Conservation (phyloP, 2,888 invertebrate species). For the Clitarchus hookeri region DNA sequence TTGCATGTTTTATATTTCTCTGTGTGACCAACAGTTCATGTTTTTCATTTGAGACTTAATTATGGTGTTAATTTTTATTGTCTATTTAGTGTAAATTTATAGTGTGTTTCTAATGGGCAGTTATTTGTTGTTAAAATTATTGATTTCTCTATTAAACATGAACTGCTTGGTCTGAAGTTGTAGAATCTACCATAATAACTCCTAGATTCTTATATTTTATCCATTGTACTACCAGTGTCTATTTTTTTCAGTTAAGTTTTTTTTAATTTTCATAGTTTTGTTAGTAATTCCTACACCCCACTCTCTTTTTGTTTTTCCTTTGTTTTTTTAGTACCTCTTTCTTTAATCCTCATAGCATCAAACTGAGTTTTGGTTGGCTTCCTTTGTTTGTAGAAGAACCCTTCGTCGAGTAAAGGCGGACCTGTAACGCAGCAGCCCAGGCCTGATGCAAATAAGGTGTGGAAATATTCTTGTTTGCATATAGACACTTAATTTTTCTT, state of each 20-base stretch:
- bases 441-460: slow-evolving; percentile 37
- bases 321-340: slow-evolving; percentile 26
- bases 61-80: neutral
- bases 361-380: slow-evolving; percentile 36
- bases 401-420: slow-evolving; percentile 45
- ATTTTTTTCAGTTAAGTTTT: slow-evolving; percentile 27
- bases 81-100: neutral
- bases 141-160: neutral
- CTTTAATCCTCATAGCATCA: neutral
- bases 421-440: slow-evolving; percentile 54
- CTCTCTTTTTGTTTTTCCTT: neutral
- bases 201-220: slow-evolving; percentile 23
- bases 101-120: neutral
- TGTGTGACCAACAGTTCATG: neutral
- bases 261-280: slow-evolving; percentile 30
- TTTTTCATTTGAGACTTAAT: neutral
- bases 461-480: slow-evolving; percentile 30
- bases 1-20: neutral
- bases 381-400: slow-evolving; percentile 44
- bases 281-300: neutral
- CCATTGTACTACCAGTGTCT: neutral
- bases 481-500: neutral
- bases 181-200: neutral
- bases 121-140: neutral
- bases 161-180: neutral